Conservation (phyloP, 2,797 vertebrate species). For the Champsocephalus esox region DNA sequence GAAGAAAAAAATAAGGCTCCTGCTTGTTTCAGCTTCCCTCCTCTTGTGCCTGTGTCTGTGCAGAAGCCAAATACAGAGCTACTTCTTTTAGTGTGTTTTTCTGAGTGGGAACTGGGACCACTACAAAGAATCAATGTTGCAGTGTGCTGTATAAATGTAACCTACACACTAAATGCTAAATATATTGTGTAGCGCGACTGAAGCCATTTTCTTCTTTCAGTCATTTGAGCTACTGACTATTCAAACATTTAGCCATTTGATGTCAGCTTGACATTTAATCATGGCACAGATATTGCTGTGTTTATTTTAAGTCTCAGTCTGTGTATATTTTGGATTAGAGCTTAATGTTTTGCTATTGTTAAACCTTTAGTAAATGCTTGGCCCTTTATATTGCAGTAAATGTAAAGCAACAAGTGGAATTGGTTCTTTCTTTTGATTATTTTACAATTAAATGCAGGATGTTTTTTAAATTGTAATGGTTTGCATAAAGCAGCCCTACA, state of each 20-base stretch:
- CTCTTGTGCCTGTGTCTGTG: not conserved
- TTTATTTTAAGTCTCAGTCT: not conserved
- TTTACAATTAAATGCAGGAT: not conserved
- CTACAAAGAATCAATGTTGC: not conserved
- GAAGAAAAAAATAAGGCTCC: not conserved
- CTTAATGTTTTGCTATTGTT: not conserved
- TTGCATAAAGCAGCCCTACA: too few relatives aligned
- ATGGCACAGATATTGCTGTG: not conserved
- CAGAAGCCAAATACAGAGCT: not conserved
- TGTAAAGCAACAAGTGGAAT: not conserved
- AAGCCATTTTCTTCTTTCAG: not conserved
- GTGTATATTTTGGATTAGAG: constrained; percentile 11
- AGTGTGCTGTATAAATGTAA: not conserved
- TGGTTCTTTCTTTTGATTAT: not conserved
- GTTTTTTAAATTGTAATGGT: too few relatives aligned
- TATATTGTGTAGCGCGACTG: not conserved
- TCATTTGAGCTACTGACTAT: not conserved
- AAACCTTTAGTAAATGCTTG: not conserved
- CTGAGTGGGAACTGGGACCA: not conserved
- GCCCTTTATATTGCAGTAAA: not conserved
- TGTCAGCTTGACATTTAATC: constrained; percentile 10
- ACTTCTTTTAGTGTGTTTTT: constrained; percentile 1
- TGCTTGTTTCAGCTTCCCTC: not conserved
- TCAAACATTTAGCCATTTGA: not conserved
- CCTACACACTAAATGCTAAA: too few relatives aligned